Base-by-base conservation (phyloP, 2,888 invertebrate genomes). In the Cephonodes hylas region DNA sequence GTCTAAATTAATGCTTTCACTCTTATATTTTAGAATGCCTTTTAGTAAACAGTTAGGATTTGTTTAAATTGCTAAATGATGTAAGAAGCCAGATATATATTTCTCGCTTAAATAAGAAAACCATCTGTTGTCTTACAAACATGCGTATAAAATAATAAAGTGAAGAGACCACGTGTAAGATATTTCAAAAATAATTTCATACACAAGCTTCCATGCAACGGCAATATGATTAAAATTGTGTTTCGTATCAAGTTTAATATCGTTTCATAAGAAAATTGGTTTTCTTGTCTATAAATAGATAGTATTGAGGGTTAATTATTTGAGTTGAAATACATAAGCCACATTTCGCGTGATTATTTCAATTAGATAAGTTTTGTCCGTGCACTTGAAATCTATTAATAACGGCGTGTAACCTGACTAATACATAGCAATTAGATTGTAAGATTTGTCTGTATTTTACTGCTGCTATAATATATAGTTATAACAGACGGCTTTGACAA, bases 301-400 rank as follows among this genome's bases (percentile, higher is more conserved):
- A 10, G 7, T 15, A 27, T 27, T 53, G 31, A 8, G 15, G 27
- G 27, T 27, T 23, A 20, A 13, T 27, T 27, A 48, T 31, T 31
- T 8, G 27, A 31, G 31, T 53, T 53, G 10, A 18, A 53, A 31
- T 27, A 53, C 15, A 53, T 31, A 18, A 31, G 27, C 53, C 10
- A 31, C 18, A 53, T 53, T 53, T 4, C 8, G 10, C 25, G 20
- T 53, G 15, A 60, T 53, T 53, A 27, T 27, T 42, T 20, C 42
- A 4, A 25, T 18, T 48, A 22, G n/a, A n/a, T n/a, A n/a, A 23
- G 23, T 48, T 18, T 57, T 38, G 62, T 64, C 63, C 18, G n/a
- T 61, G 46, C 48, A 58, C 34, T 31, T 38, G 25, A 60, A 38
- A 15, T 48, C 42, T 60, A 60, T 53, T 60, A 42, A 53, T 53